These are phyloP conservation scores for Pseudonaja textilis DNA, from an alignment of 2,113 vertebrate species.

Conservation along the genomic window DNA sequence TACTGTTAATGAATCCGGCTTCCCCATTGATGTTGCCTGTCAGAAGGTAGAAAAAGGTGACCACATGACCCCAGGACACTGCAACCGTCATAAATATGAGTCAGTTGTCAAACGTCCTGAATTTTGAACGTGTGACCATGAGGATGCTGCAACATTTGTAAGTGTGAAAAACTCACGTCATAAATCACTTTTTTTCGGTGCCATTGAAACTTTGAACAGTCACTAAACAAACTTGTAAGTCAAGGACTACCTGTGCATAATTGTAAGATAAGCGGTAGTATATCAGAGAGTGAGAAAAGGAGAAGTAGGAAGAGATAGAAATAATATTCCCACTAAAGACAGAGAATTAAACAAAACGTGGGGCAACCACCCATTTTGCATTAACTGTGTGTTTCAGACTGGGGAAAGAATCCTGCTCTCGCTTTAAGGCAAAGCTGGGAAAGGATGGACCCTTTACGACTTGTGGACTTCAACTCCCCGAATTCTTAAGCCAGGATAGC, in stretches of 20 bases:
- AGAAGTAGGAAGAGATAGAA: neutral
- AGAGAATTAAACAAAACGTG: neutral
- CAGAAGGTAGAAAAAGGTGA: neutral
- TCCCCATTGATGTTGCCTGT: neutral
- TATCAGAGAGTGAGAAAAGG: neutral
- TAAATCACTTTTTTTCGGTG: neutral
- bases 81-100: neutral
- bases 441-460: neutral
- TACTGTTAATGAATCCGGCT: neutral
- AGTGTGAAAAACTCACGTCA: neutral
- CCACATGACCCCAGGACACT: neutral
- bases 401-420: neutral
- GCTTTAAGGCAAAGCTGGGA: neutral
- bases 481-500: neutral
- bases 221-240: neutral
- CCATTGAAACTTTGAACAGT: neutral
- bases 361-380: neutral
- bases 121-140: neutral
- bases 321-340: neutral
- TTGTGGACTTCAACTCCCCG: neutral
- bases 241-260: neutral
- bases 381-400: neutral
- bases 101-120: neutral
- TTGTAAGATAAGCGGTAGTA: neutral
- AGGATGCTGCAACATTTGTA: neutral